Evolutionary conservation across 1,140 invertebrate genomes (phyloP), one percentile per base, ranked within the genome.

Genomic region (Lycorma delicatula): DNA sequence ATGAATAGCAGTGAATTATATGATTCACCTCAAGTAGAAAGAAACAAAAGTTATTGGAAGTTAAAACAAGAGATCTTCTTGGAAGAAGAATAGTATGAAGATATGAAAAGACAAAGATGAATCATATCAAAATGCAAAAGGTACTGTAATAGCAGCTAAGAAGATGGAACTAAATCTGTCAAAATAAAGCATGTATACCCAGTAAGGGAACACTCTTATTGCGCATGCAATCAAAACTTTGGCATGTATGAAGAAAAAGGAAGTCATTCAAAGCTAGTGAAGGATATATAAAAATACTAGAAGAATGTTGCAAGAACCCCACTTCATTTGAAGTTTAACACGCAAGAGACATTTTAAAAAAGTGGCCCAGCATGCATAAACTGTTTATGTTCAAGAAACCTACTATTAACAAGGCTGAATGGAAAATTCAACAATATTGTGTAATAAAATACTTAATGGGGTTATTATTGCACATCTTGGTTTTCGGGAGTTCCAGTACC

Each of bases 141-240:
- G n/a, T n/a, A n/a, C n/a, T n/a, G n/a, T n/a, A n/a, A n/a, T n/a
- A n/a, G n/a, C n/a, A n/a, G n/a, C n/a, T n/a, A n/a, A n/a, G n/a
- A n/a, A n/a, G n/a, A n/a, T n/a, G n/a, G n/a, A n/a, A n/a, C n/a
- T n/a, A n/a, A n/a, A n/a, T n/a, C n/a, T n/a, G n/a, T 34, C 31
- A 34, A 63, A 52, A 61, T 63, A 44, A 28, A 63, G 16, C 60
- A 63, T 54, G 50, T 65, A 23, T 65, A 50, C 44, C 60, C 63
- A 0, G 60, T 64, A 29, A 51, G 36, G 50, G 64, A 60, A 25
- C 64, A 66, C 52, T 64, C 59, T 1, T 66, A 65, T 16, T 63
- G 62, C 53, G 60, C 58, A 16, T 65, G 63, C 36, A 60, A 66
- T 44, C 29, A 57, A 44, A 66, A 66, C 22, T 64, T 66, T 16